These are phyloP conservation scores for Pygmarrhopalites habei DNA, from an alignment of 1,140 invertebrate species.

Conservation along the genomic window DNA sequence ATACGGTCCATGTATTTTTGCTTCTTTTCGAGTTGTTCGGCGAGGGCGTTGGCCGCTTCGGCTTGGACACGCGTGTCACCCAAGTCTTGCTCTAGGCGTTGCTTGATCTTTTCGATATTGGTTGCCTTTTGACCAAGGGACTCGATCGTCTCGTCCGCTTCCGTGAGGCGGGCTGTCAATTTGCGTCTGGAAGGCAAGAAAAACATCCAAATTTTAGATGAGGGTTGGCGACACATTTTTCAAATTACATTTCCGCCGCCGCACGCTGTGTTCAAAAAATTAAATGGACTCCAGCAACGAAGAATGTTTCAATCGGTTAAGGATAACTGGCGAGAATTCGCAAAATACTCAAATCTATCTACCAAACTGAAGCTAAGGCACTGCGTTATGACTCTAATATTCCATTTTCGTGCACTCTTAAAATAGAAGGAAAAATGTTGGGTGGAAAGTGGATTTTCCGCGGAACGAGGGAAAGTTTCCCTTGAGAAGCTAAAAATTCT, in stretches of 20 bases:
- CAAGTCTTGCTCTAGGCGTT: constrained; percentile 90
- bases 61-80: constrained; percentile 97
- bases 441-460: too few species aligned
- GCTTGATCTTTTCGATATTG: constrained; percentile 94
- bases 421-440: too few species aligned
- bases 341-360: too few species aligned
- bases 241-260: constrained; percentile 83
- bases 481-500: too few species aligned
- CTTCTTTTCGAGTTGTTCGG: constrained; percentile 97
- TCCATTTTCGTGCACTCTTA: too few species aligned
- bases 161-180: constrained; percentile 87
- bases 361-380: too few species aligned
- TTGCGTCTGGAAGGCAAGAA: constrained; percentile 56
- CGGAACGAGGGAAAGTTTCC: too few species aligned
- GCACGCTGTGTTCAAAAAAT: too few species aligned
- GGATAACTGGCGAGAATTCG: too few species aligned
- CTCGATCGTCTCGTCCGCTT: constrained; percentile 96
- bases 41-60: constrained; percentile 89
- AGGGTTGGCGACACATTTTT: constrained; percentile 55
- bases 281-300: too few species aligned
- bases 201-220: neutral
- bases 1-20: constrained; percentile 99
- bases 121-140: constrained; percentile 94
- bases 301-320: too few species aligned
- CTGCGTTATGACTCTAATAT: constrained; percentile 25